phyloP scores from a whole-genome alignment of 2,888 invertebrate species.

The Punctoribates punctum region DNA sequence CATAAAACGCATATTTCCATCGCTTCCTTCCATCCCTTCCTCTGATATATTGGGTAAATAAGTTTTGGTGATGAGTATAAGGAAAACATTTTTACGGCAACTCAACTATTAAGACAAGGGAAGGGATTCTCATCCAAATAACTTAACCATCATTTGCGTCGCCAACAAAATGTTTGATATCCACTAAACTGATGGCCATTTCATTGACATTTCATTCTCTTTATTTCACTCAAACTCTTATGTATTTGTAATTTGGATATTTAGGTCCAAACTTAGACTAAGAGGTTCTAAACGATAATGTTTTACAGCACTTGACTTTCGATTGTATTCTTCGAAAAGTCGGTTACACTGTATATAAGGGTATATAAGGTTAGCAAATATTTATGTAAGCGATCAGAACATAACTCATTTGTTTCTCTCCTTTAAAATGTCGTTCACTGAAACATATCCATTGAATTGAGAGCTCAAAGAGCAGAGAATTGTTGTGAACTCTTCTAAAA shows the following conservation, averaged over 20 bases:
- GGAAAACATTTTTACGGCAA: slow-evolving; percentile 28
- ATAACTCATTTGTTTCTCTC: slow-evolving; percentile 24
- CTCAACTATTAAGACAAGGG: background rate
- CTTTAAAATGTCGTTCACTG: slow-evolving; percentile 19
- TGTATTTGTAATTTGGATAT: slow-evolving; percentile 18
- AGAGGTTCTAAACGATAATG: slow-evolving; percentile 16
- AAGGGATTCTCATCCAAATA: background rate
- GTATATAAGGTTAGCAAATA: slow-evolving; percentile 14
- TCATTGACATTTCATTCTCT: slow-evolving; percentile 30
- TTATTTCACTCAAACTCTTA: slow-evolving; percentile 14
- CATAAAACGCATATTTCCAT: background rate
- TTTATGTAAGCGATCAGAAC: slow-evolving; percentile 15
- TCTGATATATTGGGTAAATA: background rate
- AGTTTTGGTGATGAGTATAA: slow-evolving; percentile 30
- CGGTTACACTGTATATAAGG: slow-evolving; percentile 7
- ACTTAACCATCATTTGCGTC: slow-evolving; percentile 13
- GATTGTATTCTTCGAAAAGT: slow-evolving; percentile 32
- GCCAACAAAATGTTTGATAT: background rate
- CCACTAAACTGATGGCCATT: slow-evolving; percentile 24
- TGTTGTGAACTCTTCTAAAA: slow-evolving; percentile 7
- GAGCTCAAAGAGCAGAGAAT: background rate
- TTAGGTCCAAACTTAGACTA: background rate
- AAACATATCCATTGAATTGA: slow-evolving; percentile 3
- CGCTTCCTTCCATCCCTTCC: background rate
- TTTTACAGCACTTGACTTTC: slow-evolving; percentile 1